Conservation (phyloP, 2,888 invertebrate genomes). For the Caenorhabditis auriculariae region DNA sequence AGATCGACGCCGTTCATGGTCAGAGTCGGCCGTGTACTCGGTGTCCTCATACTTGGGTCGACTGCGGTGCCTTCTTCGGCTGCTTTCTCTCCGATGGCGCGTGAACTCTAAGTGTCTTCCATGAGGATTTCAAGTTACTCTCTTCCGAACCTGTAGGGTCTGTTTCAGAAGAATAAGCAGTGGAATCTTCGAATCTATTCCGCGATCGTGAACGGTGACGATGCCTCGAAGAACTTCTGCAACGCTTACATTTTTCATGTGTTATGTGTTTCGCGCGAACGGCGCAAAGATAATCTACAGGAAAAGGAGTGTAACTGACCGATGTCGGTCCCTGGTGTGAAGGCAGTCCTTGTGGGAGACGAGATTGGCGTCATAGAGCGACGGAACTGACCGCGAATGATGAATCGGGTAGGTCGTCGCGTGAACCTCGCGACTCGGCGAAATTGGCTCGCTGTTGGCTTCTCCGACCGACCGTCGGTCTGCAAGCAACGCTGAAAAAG, state of each 20-base stretch:
- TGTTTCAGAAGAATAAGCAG: conserved; percentile 29
- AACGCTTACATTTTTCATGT: conserved; percentile 4
- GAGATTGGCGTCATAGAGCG: conserved; percentile 49
- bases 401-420: conserved; percentile 20
- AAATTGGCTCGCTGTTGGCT: conserved; percentile 43
- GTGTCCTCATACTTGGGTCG: conserved; percentile 35
- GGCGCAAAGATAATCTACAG: too few species aligned
- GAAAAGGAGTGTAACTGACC: too few species aligned
- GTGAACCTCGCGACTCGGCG: conserved; percentile 13
- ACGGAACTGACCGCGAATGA: conserved; percentile 52
- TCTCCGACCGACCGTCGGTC: conserved; percentile 31
- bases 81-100: conserved; percentile 19
- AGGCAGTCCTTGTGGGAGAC: conserved; percentile 37
- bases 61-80: conserved; percentile 24
- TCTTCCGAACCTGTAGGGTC: conserved; percentile 18
- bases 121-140: too few species aligned
- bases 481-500: conserved; percentile 32
- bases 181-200: conserved; percentile 17
- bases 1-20: too few species aligned
- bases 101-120: too few species aligned
- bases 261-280: too few species aligned
- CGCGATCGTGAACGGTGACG: conserved; percentile 29
- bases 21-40: too few species aligned
- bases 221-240: conserved; percentile 42
- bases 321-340: conserved; percentile 11